Evolutionary conservation across 1,140 invertebrate species (phyloP).

Genomic region (Caenorhabditis briggsae): DNA sequence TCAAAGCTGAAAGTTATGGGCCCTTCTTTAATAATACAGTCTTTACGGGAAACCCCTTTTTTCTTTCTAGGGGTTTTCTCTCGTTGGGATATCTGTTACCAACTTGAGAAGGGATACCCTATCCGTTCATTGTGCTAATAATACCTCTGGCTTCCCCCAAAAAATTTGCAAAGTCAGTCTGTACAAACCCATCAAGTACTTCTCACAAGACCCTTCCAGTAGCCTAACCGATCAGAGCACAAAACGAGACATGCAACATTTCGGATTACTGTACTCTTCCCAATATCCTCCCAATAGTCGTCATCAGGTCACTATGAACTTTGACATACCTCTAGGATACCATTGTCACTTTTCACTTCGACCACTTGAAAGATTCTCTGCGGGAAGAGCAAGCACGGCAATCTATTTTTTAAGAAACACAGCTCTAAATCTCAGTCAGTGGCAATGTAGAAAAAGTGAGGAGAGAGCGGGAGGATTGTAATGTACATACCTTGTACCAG

Average conservation of each 20-base stretch:
- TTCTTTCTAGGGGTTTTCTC: too few species aligned
- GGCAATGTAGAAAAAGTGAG: slow-evolving; percentile 14
- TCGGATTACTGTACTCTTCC: slow-evolving; percentile 4
- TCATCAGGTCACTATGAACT: slow-evolving; percentile 48
- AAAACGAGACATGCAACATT: not conserved
- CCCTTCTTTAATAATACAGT: too few species aligned
- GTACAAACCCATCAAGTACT: slow-evolving; percentile 21
- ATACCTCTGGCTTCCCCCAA: not conserved
- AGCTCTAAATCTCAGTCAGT: not conserved
- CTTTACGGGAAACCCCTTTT: too few species aligned
- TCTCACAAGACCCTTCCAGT: slow-evolving; percentile 16
- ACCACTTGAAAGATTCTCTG: slow-evolving; percentile 17
- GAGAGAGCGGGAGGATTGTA: slow-evolving; percentile 1
- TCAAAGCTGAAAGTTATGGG: too few species aligned
- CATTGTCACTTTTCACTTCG: slow-evolving; percentile 48
- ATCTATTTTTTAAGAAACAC: not conserved
- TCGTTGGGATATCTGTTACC: too few species aligned
- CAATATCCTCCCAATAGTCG: not conserved
- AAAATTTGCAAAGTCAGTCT: slow-evolving; percentile 21
- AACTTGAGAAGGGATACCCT: slow-evolving; percentile 8
- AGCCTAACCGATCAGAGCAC: slow-evolving; percentile 43
- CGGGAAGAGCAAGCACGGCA: not conserved
- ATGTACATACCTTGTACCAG: slow-evolving; percentile 48
- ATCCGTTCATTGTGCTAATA: not conserved
- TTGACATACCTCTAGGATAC: slow-evolving; percentile 39